Base-by-base conservation (phyloP, 2,113 vertebrate genomes). In the Cettia cetti region DNA sequence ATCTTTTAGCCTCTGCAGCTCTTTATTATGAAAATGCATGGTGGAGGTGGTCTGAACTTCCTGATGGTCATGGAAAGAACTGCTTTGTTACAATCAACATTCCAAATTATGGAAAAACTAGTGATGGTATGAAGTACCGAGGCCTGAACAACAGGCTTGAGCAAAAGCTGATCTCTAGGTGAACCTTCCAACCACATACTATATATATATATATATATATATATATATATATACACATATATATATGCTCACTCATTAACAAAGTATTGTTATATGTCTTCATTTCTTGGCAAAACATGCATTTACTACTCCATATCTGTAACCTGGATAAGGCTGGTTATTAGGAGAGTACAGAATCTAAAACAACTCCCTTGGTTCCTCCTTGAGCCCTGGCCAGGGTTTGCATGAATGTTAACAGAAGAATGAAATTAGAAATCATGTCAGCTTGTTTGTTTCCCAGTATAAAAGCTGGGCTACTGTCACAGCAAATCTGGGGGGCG, bases 291-390 rank as follows among this genome's bases (percentile, higher is more conserved):
- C 54, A 61, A 60, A 69, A 61, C 10, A 33, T 8, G 3, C 45
- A 33, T 77, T 77, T 69, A 28, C 23, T 39, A 28, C 24, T 45
- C 23, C 3, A 1, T 45, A 24, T 23, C 54, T 53, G 28, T 22
- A 33, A 53, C 45, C 8, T 1, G 2, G 63, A 28, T 15, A 45
- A 53, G 28, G 23, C 27, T 0, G 0, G 18, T 69, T 52, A 5
- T 69, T 5, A 45, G 33, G 53, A 59, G 8, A 44, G 3, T 11
- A 39, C 1, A 44, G 23, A 37, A 61, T 53, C 64, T 39, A 45
- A 53, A 18, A 19, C 22, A 37, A 28, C 4, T 23, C 28, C 28
- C 10, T 53, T 44, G 22, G 23, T 13, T 77, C 27, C 28, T 78
- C 28, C 45, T 61, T 39, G 54, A 69, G 39, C 39, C 18, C 45